Conservation (phyloP, 2,888 invertebrate genomes). For the Sericinus montela region DNA sequence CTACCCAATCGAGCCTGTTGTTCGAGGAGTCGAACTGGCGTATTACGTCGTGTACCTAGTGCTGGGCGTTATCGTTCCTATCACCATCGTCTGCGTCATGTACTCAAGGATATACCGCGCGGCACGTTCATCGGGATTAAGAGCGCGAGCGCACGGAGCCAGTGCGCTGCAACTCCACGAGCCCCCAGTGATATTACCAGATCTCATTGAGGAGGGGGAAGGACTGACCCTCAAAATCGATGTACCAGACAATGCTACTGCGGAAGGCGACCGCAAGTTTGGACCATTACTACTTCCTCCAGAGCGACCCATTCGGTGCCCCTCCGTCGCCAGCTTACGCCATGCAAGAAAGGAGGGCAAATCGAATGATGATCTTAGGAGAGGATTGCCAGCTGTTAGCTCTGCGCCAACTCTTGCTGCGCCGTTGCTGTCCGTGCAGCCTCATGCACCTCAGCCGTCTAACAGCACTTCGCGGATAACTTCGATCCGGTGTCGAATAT, state of each 20-base stretch:
- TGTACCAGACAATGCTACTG: constrained; percentile 43
- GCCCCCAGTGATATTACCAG: constrained; percentile 59
- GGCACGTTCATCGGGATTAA: constrained; percentile 83
- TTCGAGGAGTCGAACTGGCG: constrained; percentile 53
- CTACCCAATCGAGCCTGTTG: constrained; percentile 47
- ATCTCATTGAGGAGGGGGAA: constrained; percentile 62
- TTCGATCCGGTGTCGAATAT: constrained; percentile 87
- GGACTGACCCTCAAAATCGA: constrained; percentile 69
- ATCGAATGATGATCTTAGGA: constrained; percentile 59
- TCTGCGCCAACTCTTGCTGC: constrained; percentile 74
- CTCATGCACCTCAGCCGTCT: constrained; percentile 66
- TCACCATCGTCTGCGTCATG: constrained; percentile 84
- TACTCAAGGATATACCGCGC: constrained; percentile 87
- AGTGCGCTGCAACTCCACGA: constrained; percentile 76
- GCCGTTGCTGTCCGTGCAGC: constrained; percentile 50
- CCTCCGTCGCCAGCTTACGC: constrained; percentile 65
- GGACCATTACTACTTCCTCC: constrained; percentile 70
- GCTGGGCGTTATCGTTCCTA: constrained; percentile 58
- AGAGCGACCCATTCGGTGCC: constrained; percentile 64
- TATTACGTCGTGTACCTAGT: constrained; percentile 63
- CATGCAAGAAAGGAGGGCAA: constrained; percentile 63
- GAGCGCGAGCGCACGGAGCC: constrained; percentile 67
- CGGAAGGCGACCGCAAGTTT: constrained; percentile 53
- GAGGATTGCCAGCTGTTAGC: constrained; percentile 68
- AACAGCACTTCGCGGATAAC: constrained; percentile 82